Evolutionary conservation across 2,888 invertebrate genomes (phyloP), one percentile per base, ranked within the genome.

Genomic region (Nesidiocoris tenuis): DNA sequence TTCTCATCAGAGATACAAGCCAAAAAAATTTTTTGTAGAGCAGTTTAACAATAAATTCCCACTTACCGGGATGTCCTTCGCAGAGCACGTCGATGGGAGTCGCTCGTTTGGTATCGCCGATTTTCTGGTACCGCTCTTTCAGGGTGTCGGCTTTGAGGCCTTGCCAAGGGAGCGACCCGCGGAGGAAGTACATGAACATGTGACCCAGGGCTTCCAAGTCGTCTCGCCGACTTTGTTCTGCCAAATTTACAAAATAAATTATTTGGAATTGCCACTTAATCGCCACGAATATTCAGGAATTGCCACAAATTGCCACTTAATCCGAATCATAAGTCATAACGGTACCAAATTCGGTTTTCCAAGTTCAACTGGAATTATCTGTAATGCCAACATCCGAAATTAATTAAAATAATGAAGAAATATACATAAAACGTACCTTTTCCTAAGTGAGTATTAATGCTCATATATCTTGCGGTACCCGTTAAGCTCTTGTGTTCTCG

Each of bases 161-260:
- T 88, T 99, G 99, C 98, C 98, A 98, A 82, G 99, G 99, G 86
- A 99, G 89, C 85, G 96, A 97, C 83, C 99, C 99, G 82, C 99
- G 90, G 86, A 99, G 89, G 88, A 99, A 99, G 89, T 99, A 99
- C 98, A 99, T 98, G 88, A 99, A 99, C 99, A 99, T 99, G 88
- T 99, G 98, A 80, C 99, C 99, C 83, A 99, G 88, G 79, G 99
- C 99, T 87, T 99, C 99, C 85, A 99, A 88, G 87, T 99, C 99
- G 87, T 99, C 99, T 84, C 99, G 90, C 85, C 99, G 90, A 84
- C 98, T 98, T 90, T 99, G 99, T 87, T 99, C 99, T 93, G 86
- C 3, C 39, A 39, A n/a, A n/a, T n/a, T n/a, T n/a, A 83, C 82
- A 75, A 22, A 63, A 23, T 0, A 1, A 22, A 63, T 24, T 17